Evolutionary conservation across 2,113 vertebrate genomes (phyloP), one percentile per base, ranked within the genome.

Genomic region (Microtus ochrogaster): DNA sequence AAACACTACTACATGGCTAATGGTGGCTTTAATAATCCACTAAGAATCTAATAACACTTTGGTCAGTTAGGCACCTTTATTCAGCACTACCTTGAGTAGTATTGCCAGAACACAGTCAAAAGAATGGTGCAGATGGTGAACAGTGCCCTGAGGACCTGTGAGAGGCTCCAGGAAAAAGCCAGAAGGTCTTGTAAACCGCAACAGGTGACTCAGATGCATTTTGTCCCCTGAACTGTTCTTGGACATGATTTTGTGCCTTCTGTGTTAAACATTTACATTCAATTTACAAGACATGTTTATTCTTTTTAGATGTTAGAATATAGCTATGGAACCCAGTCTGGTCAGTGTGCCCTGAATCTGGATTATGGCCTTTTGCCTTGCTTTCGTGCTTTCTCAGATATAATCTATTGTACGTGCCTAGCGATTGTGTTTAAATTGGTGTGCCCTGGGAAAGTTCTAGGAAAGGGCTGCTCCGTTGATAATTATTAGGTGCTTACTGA

Each of bases 1-100:
- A 47, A n/a, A 66, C 74, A 85, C 58, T 90, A 49, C 74, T 12
- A 41, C 63, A 86, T 19, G 77, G 52, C 55, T 47, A 86, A 78
- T 33, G 11, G 70, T 70, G 55, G 55, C 41, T 78, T 83, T 74
- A 74, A 49, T 41, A 77, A 68, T 26, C 49, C 63, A 44, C 47
- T 91, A 65, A 49, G 66, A n/a, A 47, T 36, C 11, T 78, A 89
- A 44, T 72, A 47, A 95, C 13, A 92, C 52, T 66, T 47, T 94
- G 44, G 49, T 17, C 77, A 66, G 73, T 92, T 96, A 96, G 68
- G 4, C 0, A 19, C 90, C 2, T 78, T 92, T 88, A 89, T 92
- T 76, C 47, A 72, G 47, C 21, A 83, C 68, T 76, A 89, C 81
- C n/a, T 77, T 7, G 36, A 88, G 90, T n/a, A 44, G 7, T 73